Percentiles rank a stretch among this genome's conserved stretches.
Evolutionary conservation across 2,888 invertebrate genomes (phyloP).

Genomic region (Exocentrus adspersus): DNA sequence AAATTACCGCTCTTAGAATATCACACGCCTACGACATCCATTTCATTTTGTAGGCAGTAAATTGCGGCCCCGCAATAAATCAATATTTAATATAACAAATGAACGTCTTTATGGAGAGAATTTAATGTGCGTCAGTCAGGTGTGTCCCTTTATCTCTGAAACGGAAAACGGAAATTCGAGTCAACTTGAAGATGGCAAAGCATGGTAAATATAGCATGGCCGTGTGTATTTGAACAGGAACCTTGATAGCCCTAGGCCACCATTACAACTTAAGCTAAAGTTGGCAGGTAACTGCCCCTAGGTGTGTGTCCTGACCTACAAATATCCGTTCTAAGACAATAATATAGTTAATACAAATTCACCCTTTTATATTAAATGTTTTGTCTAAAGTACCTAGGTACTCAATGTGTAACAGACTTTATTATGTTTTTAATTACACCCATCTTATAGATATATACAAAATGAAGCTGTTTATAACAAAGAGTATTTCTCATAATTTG

Average conservation of each 20-base stretch:
- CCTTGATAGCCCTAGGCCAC: constrained; percentile 25
- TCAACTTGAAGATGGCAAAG: neutral
- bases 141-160: constrained; percentile 25
- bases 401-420: no score
- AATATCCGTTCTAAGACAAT: constrained; percentile 26
- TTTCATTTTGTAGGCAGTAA: constrained; percentile 19
- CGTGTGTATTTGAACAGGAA: constrained; percentile 30
- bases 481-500: no score
- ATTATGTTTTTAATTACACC: no score
- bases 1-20: no score
- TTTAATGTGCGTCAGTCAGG: constrained; percentile 18
- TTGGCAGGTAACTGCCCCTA: constrained; percentile 21
- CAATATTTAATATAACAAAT: constrained; percentile 12
- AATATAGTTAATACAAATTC: neutral
- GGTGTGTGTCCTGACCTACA: constrained; percentile 11
- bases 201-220: constrained; percentile 29
- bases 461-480: no score
- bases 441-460: no score
- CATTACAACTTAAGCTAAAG: constrained; percentile 28
- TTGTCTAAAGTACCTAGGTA: no score
- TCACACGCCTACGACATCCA: no score
- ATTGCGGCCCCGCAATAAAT: neutral
- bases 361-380: neutral
- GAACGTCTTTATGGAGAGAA: neutral
- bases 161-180: constrained; percentile 5